Evolutionary conservation across 2,113 vertebrate genomes (phyloP), one percentile per base, ranked within the genome.

Genomic region (Aspidoscelis tigris): DNA sequence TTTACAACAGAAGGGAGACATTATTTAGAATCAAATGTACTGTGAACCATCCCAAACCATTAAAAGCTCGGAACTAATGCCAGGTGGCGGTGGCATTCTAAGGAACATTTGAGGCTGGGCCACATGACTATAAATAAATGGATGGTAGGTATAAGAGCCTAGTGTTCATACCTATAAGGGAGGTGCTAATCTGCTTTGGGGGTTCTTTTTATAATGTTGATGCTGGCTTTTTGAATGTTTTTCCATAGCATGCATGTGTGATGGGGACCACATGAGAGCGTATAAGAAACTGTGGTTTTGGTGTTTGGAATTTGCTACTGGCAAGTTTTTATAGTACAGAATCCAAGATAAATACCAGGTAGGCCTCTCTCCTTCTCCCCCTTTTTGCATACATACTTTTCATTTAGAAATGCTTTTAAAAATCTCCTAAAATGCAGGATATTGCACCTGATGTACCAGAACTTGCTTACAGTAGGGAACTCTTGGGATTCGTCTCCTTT

Each of bases 281-380:
- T 71, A 89, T 79, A 76, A 79, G 87, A 89, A 90, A 91, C 91
- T 90, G 87, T 91, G 90, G 91, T 88, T 90, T 89, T 87, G 92
- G 85, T 85, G 88, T 92, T 86, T 93, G 88, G 93, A 94, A 94
- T 93, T 92, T 94, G 93, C 92, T 94, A 94, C 92, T 93, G 92
- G 93, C 93, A 92, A 93, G 91, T 93, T 92, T 88, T 92, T 94
- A 88, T 89, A 92, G 86, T 47, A 71, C 55, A 1, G 0, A 89
- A 82, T 92, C 93, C 93, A 94, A 94, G 86, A 90, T 88, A 94
- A 94, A 92, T 86, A 95, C 33, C 89, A 92, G 89, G 89, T 91
- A 92, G 78, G 82, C 73, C 82, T 47, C 24, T 18, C 14, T 18
- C 22, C 33, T 33, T 39, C 80, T 85, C 77, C 85, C 50, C 18